Base-by-base conservation (phyloP, 35 echinoderm and acorn worm species). In the Ophioderma brevispina region DNA sequence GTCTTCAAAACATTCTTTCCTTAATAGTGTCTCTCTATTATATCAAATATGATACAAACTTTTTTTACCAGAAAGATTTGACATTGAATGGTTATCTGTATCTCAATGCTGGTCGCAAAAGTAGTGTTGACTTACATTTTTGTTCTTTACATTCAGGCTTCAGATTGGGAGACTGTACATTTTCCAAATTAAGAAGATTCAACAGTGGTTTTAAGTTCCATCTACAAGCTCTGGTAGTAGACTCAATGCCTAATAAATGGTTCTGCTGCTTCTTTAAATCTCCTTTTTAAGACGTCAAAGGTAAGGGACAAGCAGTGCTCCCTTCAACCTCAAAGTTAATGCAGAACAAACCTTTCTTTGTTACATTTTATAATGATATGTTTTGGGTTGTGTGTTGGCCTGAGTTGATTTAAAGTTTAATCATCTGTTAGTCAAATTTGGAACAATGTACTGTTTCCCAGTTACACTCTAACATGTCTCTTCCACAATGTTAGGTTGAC, bases 391-490 rank as follows among this genome's bases (percentile, higher is more conserved):
- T 4, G 5, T 46, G 41, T 46, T 46, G 41, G 41, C 41, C 17
- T 46, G 17, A 4, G 17, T 8, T 46, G 41, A 46, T 17, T 46
- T 46, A 4, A 8, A 46, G 17, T 17, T 46, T 17, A 46, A 46
- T n/a, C n/a, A n/a, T n/a, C n/a, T n/a, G 41, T 8, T 46, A 46
- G 41, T 46, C 41, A 46, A 70, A 3, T 70, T 70, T n/a, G n/a
- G 59, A 25, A 70, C 59, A 70, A 70, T 70, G 59, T 70, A 70
- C 59, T 30, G 59, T 70, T 70, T 70, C 59, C 59, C 59, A 70
- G 59, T 70, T 25, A 70, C 15, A 70, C 1, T 70, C 2, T 70
- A 30, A 25, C 21, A 4, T 18, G 4, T 70, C 59, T 25, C 59
- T 70, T 70, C n/a, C 59, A 70, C 59, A 70, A 70, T 25, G 23